Percentiles rank a stretch among this genome's conserved stretches.
phyloP scores from a whole-genome alignment of 2,797 vertebrate genomes.

The Chanos chanos region DNA sequence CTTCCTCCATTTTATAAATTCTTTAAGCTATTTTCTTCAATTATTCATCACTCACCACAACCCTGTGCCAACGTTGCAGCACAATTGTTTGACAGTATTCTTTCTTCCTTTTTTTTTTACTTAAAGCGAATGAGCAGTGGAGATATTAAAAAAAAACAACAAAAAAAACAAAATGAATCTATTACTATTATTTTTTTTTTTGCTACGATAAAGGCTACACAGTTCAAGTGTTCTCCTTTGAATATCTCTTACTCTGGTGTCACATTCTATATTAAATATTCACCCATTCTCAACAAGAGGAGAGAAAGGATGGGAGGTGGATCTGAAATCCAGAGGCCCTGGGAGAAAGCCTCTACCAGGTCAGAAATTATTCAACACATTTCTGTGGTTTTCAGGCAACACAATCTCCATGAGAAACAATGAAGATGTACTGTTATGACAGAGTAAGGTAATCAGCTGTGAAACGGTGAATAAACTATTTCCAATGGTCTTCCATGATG shows the following conservation, averaged over 20 bases:
- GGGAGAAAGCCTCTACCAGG: conserved; percentile 6
- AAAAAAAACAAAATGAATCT: too few relatives aligned
- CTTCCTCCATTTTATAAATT: conserved; percentile 44
- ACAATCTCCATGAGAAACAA: conserved; percentile 23
- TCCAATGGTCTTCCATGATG: too few relatives aligned
- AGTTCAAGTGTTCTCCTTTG: not conserved
- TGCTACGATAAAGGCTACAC: too few relatives aligned
- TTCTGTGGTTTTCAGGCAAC: conserved; percentile 40
- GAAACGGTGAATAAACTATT: not conserved
- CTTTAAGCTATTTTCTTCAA: conserved; percentile 38
- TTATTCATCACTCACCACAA: conserved; percentile 44
- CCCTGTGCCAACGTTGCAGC: conserved; percentile 19
- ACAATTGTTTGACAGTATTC: not conserved
- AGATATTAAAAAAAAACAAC: not conserved
- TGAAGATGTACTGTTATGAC: conserved; percentile 32
- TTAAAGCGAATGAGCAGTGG: not conserved
- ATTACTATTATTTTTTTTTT: too few relatives aligned
- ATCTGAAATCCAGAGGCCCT: not conserved
- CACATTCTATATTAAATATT: conserved; percentile 46
- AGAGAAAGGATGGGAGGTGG: not conserved
- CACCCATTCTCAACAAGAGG: conserved; percentile 20
- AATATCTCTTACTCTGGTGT: not conserved
- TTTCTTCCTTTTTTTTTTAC: not conserved
- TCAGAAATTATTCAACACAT: conserved; percentile 38
- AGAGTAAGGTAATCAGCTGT: not conserved